Base-by-base conservation (phyloP, 2,888 invertebrate species). In the Perizoma affinitatum region DNA sequence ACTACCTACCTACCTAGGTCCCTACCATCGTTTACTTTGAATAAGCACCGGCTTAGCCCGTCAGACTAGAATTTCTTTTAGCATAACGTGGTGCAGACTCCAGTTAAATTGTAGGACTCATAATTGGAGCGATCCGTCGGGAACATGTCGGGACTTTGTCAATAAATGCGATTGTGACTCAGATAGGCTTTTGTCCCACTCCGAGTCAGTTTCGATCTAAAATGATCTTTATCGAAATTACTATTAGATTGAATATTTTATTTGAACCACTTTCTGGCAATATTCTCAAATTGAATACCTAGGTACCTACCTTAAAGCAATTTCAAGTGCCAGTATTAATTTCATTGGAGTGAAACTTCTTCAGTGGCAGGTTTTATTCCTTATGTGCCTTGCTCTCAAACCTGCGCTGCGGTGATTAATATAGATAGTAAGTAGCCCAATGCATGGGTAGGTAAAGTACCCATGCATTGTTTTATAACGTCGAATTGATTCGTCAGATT, bases 91-190 rank as follows among this genome's bases (percentile, higher is more conserved):
- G 35, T 9, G 49, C 11, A 38, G 40, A 50, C 36, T 47, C 22
- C 44, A 41, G 57, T 69, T 70, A 68, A 44, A 57, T 73, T 73
- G 72, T 58, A 54, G 62, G 75, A 73, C 72, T 78, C 80, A 81
- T 85, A 85, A 86, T 86, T 84, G 85, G 83, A 73, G 65, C 75
- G 78, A 80, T 80, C 77, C 76, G 38, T 72, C 72, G 78, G 80
- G 78, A 75, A 82, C 83, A 81, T 81, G 83, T 74, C 71, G 75
- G 74, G 71, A 79, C 79, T 81, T 79, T 79, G 83, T 81, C 83
- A 83, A 81, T 85, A 84, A 82, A 84, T 76, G 78, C 78, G 77
- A 82, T 82, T 82, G 80, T 82, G 75, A 78, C 61, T 76, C 72
- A 72, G 47, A 42, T 42, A 54, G 48, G 55, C 6, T 10, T 44